Conservation (phyloP, 1,140 invertebrate species). For the Procambarus clarkii region DNA sequence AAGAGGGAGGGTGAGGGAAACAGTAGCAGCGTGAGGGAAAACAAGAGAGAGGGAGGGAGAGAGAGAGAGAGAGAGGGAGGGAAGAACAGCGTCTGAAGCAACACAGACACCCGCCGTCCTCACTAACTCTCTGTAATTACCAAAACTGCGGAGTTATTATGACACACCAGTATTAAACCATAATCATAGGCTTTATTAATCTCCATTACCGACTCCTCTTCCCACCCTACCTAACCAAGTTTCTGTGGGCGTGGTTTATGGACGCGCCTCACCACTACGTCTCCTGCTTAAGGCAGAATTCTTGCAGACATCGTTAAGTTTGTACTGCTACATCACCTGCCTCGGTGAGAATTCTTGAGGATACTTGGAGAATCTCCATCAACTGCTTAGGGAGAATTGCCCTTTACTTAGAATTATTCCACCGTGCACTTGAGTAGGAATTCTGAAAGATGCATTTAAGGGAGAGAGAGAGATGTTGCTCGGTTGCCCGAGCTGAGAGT, state of each 20-base stretch:
- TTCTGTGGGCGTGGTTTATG: constrained; percentile 59
- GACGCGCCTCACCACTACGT: neutral
- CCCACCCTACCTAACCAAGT: constrained; percentile 63
- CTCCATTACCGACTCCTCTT: constrained; percentile 65
- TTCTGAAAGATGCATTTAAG: neutral
- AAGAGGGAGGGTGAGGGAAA: neutral
- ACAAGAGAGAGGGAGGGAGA: neutral
- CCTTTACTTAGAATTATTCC: constrained; percentile 30
- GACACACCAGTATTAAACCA: constrained; percentile 65
- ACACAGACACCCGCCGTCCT: constrained; percentile 54
- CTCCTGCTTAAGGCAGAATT: constrained; percentile 9
- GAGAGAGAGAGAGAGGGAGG: neutral
- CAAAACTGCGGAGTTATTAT: constrained; percentile 67
- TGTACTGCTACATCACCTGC: constrained; percentile 22
- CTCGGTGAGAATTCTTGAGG: constrained; percentile 34
- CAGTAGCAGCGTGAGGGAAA: neutral
- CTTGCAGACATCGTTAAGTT: constrained; percentile 56
- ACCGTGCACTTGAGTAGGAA: constrained; percentile 1
- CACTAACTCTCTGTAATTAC: constrained; percentile 68
- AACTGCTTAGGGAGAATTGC: constrained; percentile 46
- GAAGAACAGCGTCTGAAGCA: constrained; percentile 29
- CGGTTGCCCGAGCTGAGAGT: too few species aligned
- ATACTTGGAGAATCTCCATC: constrained; percentile 53
- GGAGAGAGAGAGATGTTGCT: neutral
- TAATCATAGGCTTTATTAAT: constrained; percentile 67